These are phyloP conservation scores for Drosophila ustulata DNA, from an alignment of 2,888 invertebrate species.

Conservation along the genomic window DNA sequence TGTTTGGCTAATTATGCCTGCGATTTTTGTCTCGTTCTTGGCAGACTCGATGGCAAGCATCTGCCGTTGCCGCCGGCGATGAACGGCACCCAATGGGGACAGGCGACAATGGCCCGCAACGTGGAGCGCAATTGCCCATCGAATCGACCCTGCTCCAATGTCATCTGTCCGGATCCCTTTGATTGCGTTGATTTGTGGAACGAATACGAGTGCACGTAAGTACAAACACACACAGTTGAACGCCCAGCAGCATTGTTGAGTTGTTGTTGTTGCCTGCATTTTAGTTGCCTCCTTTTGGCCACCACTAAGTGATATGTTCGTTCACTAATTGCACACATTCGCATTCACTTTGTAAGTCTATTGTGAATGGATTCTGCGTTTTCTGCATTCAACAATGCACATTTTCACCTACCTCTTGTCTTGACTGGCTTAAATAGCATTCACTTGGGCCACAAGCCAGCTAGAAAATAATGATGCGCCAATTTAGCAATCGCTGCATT, in stretches of 20 bases:
- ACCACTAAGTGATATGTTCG: conserved; percentile 4
- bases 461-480: not conserved
- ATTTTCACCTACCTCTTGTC: not conserved
- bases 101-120: conserved; percentile 96
- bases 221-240: conserved; percentile 73
- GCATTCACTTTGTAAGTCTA: conserved; percentile 6
- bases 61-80: conserved; percentile 96
- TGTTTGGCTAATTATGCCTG: conserved; percentile 25
- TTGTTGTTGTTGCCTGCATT: not conserved
- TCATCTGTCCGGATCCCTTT: conserved; percentile 97
- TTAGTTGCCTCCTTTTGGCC: conserved; percentile 1
- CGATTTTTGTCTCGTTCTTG: not conserved
- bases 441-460: not conserved
- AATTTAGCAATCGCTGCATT: not conserved
- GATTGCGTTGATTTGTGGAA: conserved; percentile 99
- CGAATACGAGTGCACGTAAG: conserved; percentile 99
- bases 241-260: conserved; percentile 8
- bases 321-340: conserved; percentile 15
- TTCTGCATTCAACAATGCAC: not conserved
- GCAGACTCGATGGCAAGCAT: conserved; percentile 95
- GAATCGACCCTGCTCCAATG: conserved; percentile 96
- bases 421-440: not conserved
- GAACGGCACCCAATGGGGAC: conserved; percentile 98
- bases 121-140: conserved; percentile 97
- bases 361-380: conserved; percentile 2